Evolutionary conservation across 23 tunicate species (phyloP), one percentile per base, ranked within the genome.

Genomic region (Halocynthia roretzi): DNA sequence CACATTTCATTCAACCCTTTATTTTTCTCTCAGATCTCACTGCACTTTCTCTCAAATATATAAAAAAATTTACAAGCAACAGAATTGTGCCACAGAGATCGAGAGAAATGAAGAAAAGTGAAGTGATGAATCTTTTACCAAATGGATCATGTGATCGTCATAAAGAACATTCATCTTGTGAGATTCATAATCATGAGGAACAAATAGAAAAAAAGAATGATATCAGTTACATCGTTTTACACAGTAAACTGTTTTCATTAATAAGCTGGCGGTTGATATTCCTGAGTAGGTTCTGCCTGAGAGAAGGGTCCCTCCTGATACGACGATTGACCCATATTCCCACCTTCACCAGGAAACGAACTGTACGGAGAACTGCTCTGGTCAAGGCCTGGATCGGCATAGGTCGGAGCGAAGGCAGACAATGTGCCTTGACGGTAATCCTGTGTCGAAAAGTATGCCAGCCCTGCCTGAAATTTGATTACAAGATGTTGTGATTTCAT

Each of bases 401-500:
- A 92, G 49, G 98, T 70, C 5, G 98, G 98, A 5, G 98, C 98
- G 73, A 92, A 92, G 5, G 98, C 98, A 0, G 92, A 86, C 57
- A 92, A 64, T 44, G 98, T 79, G 5, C 98, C 98, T 65, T 92
- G 90, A 74, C 93, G 72, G 87, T 92, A 92, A 18, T 91, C 86
- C 58, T 86, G 83, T 21, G 86, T 82, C 7, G 90, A 84, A 10
- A 86, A 73, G 85, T 86, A 92, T 5, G 98, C 86, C 66, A 92
- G 72, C 8, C 98, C 92, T 65, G 71, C 98, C 96, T 90, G 83
- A 20, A 72, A 44, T 50, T 71, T 74, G 14, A 21, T 22, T 50
- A 74, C 5, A 74, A 71, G 40, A 12, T 31, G 2, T 31, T 31
- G 2, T 31, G 1, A 31, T 31, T 31, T 31, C 44, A 1, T 31